Conservation (phyloP, 2,113 vertebrate genomes). For the Thymallus thymallus region DNA sequence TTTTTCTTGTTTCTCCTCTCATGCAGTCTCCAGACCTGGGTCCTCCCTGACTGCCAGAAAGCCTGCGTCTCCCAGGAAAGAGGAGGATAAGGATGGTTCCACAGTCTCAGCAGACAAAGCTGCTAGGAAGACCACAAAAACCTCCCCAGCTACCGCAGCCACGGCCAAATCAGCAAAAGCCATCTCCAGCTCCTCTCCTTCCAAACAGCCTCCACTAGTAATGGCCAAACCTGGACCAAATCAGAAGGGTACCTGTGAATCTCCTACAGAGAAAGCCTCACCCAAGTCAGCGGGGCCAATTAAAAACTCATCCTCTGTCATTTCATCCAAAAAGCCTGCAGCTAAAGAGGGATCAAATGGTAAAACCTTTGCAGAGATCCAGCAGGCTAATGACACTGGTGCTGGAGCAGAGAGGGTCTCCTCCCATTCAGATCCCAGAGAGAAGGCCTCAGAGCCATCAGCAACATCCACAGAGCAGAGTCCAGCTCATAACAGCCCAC, state of each 20-base stretch:
- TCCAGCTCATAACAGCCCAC: constrained; percentile 3
- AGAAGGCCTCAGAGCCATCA: not conserved
- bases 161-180: constrained; percentile 67
- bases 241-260: constrained; percentile 54
- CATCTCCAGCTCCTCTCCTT: constrained; percentile 48
- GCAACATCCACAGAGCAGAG: not conserved
- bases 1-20: constrained; percentile 46
- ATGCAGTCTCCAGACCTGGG: constrained; percentile 75
- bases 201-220: constrained; percentile 41
- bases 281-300: constrained; percentile 49
- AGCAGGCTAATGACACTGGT: constrained; percentile 8
- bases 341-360: constrained; percentile 34
- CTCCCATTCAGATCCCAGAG: constrained; percentile 4
- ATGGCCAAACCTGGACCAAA: constrained; percentile 62
- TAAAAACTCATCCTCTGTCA: constrained; percentile 39
- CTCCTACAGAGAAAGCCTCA: constrained; percentile 45
- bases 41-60: constrained; percentile 67
- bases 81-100: constrained; percentile 72
- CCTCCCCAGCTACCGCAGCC: constrained; percentile 44
- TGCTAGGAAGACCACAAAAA: constrained; percentile 69
- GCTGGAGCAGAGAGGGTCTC: not conserved
- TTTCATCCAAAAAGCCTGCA: constrained; percentile 52
- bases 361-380: constrained; percentile 30
- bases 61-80: constrained; percentile 81
- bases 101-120: constrained; percentile 65